Evolutionary conservation across 2,888 invertebrate species (phyloP), one percentile per base, ranked within the genome.

Genomic region (Monoplex corrugatus): DNA sequence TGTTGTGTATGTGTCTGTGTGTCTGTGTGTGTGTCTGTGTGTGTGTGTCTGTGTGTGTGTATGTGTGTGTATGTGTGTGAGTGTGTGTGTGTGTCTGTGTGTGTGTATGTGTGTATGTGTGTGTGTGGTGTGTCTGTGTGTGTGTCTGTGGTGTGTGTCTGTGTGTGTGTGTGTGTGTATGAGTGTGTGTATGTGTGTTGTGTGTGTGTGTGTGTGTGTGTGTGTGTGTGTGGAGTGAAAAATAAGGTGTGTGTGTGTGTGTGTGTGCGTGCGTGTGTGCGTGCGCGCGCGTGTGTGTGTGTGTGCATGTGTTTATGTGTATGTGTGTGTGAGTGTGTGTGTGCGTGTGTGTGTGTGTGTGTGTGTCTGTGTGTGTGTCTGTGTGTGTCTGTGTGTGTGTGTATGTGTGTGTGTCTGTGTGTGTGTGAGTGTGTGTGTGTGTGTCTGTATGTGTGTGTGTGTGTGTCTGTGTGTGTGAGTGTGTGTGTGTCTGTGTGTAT

Each of bases 271-370:
- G 78, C 40, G 45, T n/a, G 83, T 45, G 83, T 45, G 83, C 23
- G 83, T 83, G 45, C 8, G 83, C 45, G 83, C 1, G 83, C 45
- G 83, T 5, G 45, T 45, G 83, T 16, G 83, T 45, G 83, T 45
- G 83, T 83, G 83, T 83, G 83, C 45, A 45, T 83, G 45, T 83
- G 83, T 83, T 28, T 83, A 32, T 83, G 83, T 83, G 83, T 45
- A n/a, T 45, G 83, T 45, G 83, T 45, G 83, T 45, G 83, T 45
- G 45, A 19, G 45, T 32, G 83, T 45, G 83, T 8, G 32, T 83
- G 45, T 10, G 83, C 45, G 83, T 45, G 83, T 83, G 50, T 57
- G 84, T 84, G 84, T 57, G 84, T 50, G 84, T 50, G 50, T 50
- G 84, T 45, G 50, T 57, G 84, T 57, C 1, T 57, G 84, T 32